A percentile compares a stretch with the other conserved stretches of the same genome.
phyloP scores from a whole-genome alignment of 2,888 invertebrate species.

The Meta bourneti region DNA sequence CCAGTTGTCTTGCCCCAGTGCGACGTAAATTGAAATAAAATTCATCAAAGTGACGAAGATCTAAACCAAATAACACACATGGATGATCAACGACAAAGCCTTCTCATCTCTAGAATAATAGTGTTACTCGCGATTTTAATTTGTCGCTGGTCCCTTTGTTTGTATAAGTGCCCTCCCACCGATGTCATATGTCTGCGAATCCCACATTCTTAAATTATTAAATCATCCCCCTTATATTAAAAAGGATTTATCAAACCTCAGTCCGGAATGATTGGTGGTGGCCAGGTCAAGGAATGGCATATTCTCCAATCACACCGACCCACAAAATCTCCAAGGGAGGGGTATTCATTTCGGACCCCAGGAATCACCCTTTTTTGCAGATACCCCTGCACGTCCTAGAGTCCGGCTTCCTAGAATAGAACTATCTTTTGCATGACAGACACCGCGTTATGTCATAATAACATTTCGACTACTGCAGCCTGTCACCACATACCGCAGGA shows the following conservation, averaged over 20 bases:
- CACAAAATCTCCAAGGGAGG: neutral
- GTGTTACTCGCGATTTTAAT: too few relatives aligned
- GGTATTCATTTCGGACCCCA: neutral
- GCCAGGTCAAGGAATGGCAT: neutral
- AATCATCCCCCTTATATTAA: neutral
- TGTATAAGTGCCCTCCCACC: too few relatives aligned
- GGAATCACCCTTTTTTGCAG: neutral
- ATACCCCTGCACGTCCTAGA: neutral
- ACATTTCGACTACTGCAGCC: slow-evolving; percentile 50
- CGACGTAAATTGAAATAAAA: too few relatives aligned
- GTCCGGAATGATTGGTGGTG: neutral
- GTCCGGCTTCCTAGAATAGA: neutral
- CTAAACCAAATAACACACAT: too few relatives aligned
- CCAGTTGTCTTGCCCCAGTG: too few relatives aligned
- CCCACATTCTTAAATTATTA: too few relatives aligned
- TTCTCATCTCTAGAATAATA: too few relatives aligned
- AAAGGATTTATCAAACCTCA: neutral
- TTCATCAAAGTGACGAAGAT: too few relatives aligned
- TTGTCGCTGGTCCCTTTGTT: too few relatives aligned
- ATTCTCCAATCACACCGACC: slow-evolving; percentile 29
- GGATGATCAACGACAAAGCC: too few relatives aligned
- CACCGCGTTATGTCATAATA: slow-evolving; percentile 62
- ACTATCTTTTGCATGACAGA: slow-evolving; percentile 38
- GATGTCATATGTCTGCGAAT: too few relatives aligned
- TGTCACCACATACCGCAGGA: slow-evolving; percentile 31